Evolutionary conservation across 2,797 vertebrate species (phyloP), one percentile per base, ranked within the genome.

Genomic region (Diplodus puntazzo): DNA sequence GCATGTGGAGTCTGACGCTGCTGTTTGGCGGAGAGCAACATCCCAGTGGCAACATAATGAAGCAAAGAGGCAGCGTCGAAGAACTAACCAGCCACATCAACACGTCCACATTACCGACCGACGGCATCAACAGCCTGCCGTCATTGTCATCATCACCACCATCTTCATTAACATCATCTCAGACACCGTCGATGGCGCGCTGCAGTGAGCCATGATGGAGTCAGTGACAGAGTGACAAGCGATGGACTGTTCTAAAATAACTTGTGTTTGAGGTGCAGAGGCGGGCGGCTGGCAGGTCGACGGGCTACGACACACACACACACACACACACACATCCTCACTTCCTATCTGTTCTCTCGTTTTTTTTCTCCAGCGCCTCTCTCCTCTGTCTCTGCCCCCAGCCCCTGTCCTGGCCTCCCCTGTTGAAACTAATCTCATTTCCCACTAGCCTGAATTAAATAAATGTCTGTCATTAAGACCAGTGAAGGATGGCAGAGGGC

Each of bases 391-490:
- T 8, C 30, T 18, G 67, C 73, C 34, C 34, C 34, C 8, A 9
- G 6, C 34, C 34, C 34, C 34, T 39, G 34, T 10, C 34, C 34
- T 39, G 34, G 34, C 75, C 76, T 70, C 63, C 73, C 72, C 72
- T 63, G 45, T 76, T 63, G 55, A 76, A 88, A 86, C 84, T 92
- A 90, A 93, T 92, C 85, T 88, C 66, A 81, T 92, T 91, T 88
- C 84, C 85, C 83, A 75, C 75, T 80, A 81, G 86, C 83, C 83
- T 71, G 87, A 88, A 92, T 92, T 86, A 91, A 92, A 89, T 91
- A 92, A 92, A 89, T 85, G 89, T 84, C 79, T 86, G 87, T 88
- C 89, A 92, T 93, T 90, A 92, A 85, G 82, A 78, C 58, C 80
- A 67, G 80, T 88, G 89, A 89, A 90, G 88, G 82, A 82, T 83